Percentiles rank a stretch among this genome's conserved stretches.
phyloP scores from a whole-genome alignment of 2,113 vertebrate genomes.

The Gila orcuttii region DNA sequence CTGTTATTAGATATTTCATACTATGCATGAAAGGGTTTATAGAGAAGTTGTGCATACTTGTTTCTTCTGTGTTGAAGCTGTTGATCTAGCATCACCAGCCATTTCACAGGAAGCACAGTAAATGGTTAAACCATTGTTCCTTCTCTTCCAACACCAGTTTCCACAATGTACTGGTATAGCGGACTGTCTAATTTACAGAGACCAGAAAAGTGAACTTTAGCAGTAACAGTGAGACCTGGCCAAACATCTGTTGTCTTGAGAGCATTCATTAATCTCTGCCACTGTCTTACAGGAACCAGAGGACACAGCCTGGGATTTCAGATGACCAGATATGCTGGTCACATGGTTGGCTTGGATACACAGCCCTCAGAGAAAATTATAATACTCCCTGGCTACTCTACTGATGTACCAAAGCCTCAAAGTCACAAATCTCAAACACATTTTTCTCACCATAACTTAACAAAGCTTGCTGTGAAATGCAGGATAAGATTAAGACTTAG shows the following conservation, averaged over 20 bases:
- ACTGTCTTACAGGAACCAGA: slow-evolving; percentile 26
- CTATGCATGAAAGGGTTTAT: not conserved
- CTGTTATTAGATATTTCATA: not conserved
- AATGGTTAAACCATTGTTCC: not conserved
- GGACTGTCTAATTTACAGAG: slow-evolving; percentile 61
- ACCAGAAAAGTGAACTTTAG: slow-evolving; percentile 66
- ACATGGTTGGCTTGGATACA: slow-evolving; percentile 30
- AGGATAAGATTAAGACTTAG: slow-evolving; percentile 4
- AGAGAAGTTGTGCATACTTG: not conserved
- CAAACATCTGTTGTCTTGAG: slow-evolving; percentile 73
- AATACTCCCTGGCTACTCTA: not conserved
- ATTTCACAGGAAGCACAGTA: not conserved
- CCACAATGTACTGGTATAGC: not conserved
- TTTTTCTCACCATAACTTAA: not conserved
- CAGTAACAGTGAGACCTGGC: slow-evolving; percentile 62
- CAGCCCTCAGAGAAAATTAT: slow-evolving; percentile 36
- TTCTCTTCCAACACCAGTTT: not conserved
- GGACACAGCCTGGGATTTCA: slow-evolving; percentile 19
- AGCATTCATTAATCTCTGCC: slow-evolving; percentile 66
- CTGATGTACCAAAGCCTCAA: slow-evolving; percentile 13
- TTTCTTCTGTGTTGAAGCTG: not conserved
- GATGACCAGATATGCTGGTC: slow-evolving; percentile 36
- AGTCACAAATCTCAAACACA: not conserved
- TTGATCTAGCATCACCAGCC: not conserved
- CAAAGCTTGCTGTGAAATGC: slow-evolving; percentile 25